Evolutionary conservation across 2,888 invertebrate species (phyloP), one percentile per base, ranked within the genome.

Genomic region (Scaptomyza flava): DNA sequence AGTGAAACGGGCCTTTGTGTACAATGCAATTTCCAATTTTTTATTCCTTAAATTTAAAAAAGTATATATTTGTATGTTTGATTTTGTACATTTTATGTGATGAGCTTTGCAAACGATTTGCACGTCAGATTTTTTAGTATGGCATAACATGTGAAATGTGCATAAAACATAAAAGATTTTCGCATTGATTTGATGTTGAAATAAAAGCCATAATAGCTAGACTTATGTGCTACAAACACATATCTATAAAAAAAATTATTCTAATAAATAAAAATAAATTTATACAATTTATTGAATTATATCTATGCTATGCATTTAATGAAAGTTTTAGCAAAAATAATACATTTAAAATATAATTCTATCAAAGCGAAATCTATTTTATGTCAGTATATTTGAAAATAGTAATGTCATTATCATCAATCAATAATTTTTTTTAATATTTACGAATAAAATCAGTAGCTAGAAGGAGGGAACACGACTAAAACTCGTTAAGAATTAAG

Each of bases 71-170:
- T 34, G 33, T 68, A 62, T 66, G 64, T 86, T 69, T 79, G 63
- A 86, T 60, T 67, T 67, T 45, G 51, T 62, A 54, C 52, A 68
- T 68, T 79, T 42, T 47, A 36, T 54, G 51, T 56, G 71, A 70
- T 70, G 66, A 71, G 63, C 58, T 54, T 59, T 77, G 45, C 54
- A 59, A 68, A 54, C 67, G 75, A 75, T 80, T 86, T 72, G 56
- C 59, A 56, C 68, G 58, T 63, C 61, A 61, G n/a, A 53, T 47
- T 71, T 61, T 80, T 46, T 45, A 47, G 8, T 20, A 31, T 33
- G 14, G 2, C 2, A 14, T 1, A 41, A 31, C 52, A 59, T 68
- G 38, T 56, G 33, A 68, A 67, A 59, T 17, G 34, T 64, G 52
- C 64, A 72, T 62, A 73, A 73, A 58, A 62, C 54, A 67, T 68